phyloP scores from a whole-genome alignment of 2,797 vertebrate genomes.

The Pampus argenteus region DNA sequence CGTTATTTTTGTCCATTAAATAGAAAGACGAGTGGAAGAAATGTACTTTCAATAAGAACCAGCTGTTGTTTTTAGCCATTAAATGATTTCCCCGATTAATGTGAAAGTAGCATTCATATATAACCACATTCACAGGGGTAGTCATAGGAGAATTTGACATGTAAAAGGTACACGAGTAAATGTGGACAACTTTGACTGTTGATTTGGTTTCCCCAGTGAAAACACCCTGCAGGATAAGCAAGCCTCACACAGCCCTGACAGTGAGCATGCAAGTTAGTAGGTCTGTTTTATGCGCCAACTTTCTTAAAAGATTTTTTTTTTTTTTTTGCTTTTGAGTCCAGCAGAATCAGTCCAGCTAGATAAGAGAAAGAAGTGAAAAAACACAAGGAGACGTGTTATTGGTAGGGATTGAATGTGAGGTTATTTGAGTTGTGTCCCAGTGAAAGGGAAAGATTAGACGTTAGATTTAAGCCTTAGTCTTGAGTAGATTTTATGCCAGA shows the following conservation, averaged over 20 bases:
- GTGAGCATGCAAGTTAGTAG: slow-evolving; percentile 80
- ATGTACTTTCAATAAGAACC: neutral
- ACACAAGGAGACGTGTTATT: slow-evolving; percentile 55
- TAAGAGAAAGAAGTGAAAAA: slow-evolving; percentile 57
- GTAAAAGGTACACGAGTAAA: slow-evolving; percentile 3
- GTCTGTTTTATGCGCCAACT: slow-evolving; percentile 37
- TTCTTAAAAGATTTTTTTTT: slow-evolving; percentile 19
- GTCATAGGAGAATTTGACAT: slow-evolving; percentile 14
- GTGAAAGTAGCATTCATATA: slow-evolving; percentile 15
- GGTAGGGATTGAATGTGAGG: slow-evolving; percentile 46
- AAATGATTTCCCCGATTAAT: neutral
- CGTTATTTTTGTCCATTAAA: neutral
- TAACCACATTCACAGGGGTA: slow-evolving; percentile 24
- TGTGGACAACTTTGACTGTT: slow-evolving; percentile 3
- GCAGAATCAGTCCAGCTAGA: slow-evolving; percentile 57
- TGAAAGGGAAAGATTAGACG: slow-evolving; percentile 51
- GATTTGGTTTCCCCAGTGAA: slow-evolving; percentile 40
- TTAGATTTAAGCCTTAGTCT: slow-evolving; percentile 49
- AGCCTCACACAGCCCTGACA: slow-evolving; percentile 58
- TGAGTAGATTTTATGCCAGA: slow-evolving; percentile 50
- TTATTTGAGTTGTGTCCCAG: slow-evolving; percentile 52
- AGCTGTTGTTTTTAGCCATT: neutral
- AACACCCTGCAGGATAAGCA: slow-evolving; percentile 37
- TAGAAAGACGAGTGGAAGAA: neutral
- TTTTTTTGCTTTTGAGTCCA: slow-evolving; percentile 35